Percentiles rank a stretch among this genome's conserved stretches.
These are phyloP conservation scores for Hemicentrotus pulcherrimus DNA, from an alignment of 35 echinoderm and acorn worm species.

Conservation along the genomic window DNA sequence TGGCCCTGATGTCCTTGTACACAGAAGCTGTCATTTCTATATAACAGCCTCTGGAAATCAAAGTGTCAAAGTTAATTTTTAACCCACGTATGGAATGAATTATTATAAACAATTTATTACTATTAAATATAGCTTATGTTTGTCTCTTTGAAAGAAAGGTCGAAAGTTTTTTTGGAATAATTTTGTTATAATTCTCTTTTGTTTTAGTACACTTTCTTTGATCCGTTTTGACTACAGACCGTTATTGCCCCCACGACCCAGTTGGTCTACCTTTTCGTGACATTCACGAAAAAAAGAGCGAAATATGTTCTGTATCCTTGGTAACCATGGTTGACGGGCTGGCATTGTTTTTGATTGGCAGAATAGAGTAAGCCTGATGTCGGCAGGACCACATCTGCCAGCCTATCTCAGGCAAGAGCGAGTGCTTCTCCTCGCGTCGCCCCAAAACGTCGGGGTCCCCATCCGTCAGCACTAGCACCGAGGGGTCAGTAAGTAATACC, in stretches of 20 bases:
- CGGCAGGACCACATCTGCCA: conserved; percentile 29
- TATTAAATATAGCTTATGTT: too few species aligned
- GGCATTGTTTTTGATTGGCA: conserved; percentile 35
- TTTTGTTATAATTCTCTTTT: too few species aligned
- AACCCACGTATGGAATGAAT: too few species aligned
- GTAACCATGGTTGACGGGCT: not conserved
- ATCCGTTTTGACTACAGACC: not conserved
- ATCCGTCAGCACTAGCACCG: conserved; percentile 46
- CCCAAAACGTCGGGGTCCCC: conserved; percentile 29
- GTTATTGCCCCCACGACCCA: not conserved
- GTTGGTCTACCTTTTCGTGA: not conserved
- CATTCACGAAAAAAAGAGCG: not conserved
- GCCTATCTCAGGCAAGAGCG: not conserved
- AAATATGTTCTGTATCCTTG: not conserved
- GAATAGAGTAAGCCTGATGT: not conserved
- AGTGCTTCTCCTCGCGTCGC: not conserved
- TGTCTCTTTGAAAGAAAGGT: too few species aligned
- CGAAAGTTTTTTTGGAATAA: too few species aligned
- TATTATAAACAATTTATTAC: too few species aligned
- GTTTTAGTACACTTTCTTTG: too few species aligned
- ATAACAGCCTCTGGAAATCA: too few species aligned
- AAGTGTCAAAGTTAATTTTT: too few species aligned
- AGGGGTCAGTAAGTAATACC: conserved; percentile 53
- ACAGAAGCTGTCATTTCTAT: too few species aligned
- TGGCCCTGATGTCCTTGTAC: too few species aligned